Evolutionary conservation across 2,113 vertebrate genomes (phyloP), one percentile per base, ranked within the genome.

Genomic region (Trichomycterus rosablanca): DNA sequence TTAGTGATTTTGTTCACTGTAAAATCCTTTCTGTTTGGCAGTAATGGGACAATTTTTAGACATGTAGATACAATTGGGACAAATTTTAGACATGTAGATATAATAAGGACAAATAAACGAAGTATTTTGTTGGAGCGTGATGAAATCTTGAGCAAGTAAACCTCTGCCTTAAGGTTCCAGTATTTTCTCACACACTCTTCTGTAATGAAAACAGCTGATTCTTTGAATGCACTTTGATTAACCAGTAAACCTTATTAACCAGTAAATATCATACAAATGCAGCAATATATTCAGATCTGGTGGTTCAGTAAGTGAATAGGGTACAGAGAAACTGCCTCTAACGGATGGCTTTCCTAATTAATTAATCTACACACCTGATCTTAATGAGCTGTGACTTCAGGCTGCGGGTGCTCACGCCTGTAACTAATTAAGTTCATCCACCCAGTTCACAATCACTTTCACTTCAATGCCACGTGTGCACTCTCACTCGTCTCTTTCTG

Each of bases 301-400:
- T 56, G 2, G 39, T 30, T 34, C 16, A 16, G 22, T 26, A 20
- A 8, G 20, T 11, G 37, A 20, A 5, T 6, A 18, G 51, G 51
- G 20, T 10, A 32, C 28, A 2, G 9, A 55, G 62, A 22, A 39
- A 52, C 51, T 35, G 62, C 63, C 34, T 65, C 23, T 56, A 52
- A 58, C 56, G 54, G 56, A 64, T 59, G 48, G 18, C 51, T 35
- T 28, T 51, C 45, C 57, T 74, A 67, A 74, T 74, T 59, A 60
- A 68, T 71, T 28, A 68, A 68, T 71, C 39, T 59, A 28, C 72
- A 74, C 64, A 67, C 67, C 67, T 74, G 54, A 67, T 61, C 50
- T 63, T 70, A 74, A 71, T 71, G 59, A 66, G 68, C 62, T 40
- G 49, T 66, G 39, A 56, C 67, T 68, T 48, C 58, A 37, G 67